Evolutionary conservation across 2,113 vertebrate genomes (phyloP), one percentile per base, ranked within the genome.

Genomic region (Herpetotheres cachinnans): DNA sequence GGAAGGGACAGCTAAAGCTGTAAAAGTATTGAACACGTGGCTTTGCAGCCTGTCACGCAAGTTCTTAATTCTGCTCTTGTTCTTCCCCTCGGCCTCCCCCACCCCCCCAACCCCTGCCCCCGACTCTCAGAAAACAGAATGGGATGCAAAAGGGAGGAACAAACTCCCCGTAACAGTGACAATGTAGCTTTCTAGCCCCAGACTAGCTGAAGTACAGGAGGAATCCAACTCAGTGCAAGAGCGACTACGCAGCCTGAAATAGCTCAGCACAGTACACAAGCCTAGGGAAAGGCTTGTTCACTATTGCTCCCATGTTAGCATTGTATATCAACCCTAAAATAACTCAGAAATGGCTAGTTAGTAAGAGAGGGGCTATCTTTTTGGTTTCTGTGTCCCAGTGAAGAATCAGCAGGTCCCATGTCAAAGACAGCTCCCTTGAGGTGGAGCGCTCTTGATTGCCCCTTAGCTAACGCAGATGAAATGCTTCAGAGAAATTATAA

Each of bases 1-100:
- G 61, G 55, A 84, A 32, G 38, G 74, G 19, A 93, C 12, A 85
- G 52, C 36, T 96, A 96, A 93, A 94, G 70, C 67, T 90, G 62
- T 58, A 90, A 92, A 91, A 82, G 44, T 58, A 47, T 38, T 84
- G 44, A 86, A 84, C n/a, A 40, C 0, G 2, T 40, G 63, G 40
- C 36, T 93, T 79, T 79, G 40, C 46, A 82, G 78, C 42, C 24
- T 47, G 30, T 72, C 63, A 86, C 0, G 10, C 36, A 34, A 50
- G 27, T 78, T 79, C 36, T 86, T 77, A 69, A 69, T 86, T 90
- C 58, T 92, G 42, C 13, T 73, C 27, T 54, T 78, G 25, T 42
- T 90, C 47, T n/a, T n/a, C n/a, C n/a, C n/a, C n/a, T n/a, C n/a
- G n/a, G n/a, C n/a, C n/a, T n/a, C n/a, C n/a, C n/a, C n/a, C n/a